A percentile compares a stretch with the other conserved stretches of the same genome.
These are phyloP conservation scores for Candoia aspera DNA, from an alignment of 2,113 vertebrate genomes.

Conservation along the genomic window DNA sequence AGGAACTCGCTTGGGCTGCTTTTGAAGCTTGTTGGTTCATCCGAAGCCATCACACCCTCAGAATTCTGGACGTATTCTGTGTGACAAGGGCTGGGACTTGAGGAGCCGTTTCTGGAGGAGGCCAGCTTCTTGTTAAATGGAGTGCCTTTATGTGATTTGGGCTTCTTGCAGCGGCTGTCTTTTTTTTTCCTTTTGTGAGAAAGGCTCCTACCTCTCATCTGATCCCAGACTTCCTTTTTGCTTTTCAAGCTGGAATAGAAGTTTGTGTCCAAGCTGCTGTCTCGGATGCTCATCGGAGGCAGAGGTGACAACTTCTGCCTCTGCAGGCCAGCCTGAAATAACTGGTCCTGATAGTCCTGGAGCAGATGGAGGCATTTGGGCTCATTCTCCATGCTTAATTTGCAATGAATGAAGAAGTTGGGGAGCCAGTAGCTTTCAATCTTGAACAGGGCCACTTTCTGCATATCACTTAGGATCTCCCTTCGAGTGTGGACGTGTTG, in stretches of 20 bases:
- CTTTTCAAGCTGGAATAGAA: slow-evolving; percentile 69
- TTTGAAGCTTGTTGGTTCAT: slow-evolving; percentile 2
- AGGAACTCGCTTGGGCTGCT: slow-evolving; percentile 1
- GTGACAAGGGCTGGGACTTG: background rate
- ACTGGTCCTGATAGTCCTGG: slow-evolving; percentile 60
- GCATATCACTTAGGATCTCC: slow-evolving; percentile 71
- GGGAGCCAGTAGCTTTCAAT: slow-evolving; percentile 79
- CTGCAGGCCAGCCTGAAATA: background rate
- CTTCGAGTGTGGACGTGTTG: slow-evolving; percentile 59
- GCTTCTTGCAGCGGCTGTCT: background rate
- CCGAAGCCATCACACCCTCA: background rate
- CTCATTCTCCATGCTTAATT: slow-evolving; percentile 56
- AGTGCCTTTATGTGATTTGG: background rate
- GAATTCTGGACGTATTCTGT: background rate
- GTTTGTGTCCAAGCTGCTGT: background rate
- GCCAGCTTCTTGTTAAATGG: background rate
- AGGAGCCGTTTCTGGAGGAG: accelerated
- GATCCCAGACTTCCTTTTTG: slow-evolving; percentile 68
- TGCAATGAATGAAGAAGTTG: slow-evolving; percentile 73
- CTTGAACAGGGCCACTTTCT: slow-evolving; percentile 64
- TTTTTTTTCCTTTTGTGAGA: background rate
- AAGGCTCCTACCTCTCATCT: slow-evolving; percentile 12
- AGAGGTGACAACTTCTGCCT: background rate
- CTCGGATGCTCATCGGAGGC: slow-evolving; percentile 53
- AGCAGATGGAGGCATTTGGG: slow-evolving; percentile 60